Percentiles rank a stretch among this genome's conserved stretches.
phyloP scores from a whole-genome alignment of 2,797 vertebrate species.

The Chaetodon trifasciatus region DNA sequence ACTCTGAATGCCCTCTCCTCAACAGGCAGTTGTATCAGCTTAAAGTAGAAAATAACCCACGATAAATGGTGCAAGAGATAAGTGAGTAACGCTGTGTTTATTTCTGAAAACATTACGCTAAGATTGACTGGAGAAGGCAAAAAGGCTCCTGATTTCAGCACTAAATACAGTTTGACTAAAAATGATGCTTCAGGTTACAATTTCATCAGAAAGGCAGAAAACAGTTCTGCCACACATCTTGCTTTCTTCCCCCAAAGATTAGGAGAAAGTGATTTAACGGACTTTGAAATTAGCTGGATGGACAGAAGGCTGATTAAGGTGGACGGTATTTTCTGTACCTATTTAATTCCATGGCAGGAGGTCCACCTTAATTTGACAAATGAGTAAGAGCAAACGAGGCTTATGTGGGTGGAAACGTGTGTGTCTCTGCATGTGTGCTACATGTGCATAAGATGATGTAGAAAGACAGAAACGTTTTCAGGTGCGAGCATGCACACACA shows the following conservation, averaged over 20 bases:
- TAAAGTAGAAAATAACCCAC: neutral
- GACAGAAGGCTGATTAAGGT: constrained; percentile 57
- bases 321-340: constrained; percentile 61
- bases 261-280: constrained; percentile 42
- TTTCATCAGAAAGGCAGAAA: neutral
- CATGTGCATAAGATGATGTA: constrained; percentile 1
- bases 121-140: neutral
- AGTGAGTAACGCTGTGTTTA: neutral
- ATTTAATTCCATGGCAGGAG: constrained; percentile 56
- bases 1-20: neutral
- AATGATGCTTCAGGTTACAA: constrained; percentile 8
- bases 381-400: constrained; percentile 39
- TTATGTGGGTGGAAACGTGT: constrained; percentile 28
- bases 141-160: neutral
- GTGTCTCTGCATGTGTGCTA: constrained; percentile 1
- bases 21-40: neutral
- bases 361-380: constrained; percentile 57
- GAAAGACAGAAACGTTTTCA: neutral
- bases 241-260: constrained; percentile 27
- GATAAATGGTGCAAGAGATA: neutral
- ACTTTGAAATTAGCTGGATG: constrained; percentile 54
- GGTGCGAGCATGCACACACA: constrained; percentile 10
- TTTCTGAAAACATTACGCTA: neutral
- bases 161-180: neutral
- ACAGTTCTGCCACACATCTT: neutral